Evolutionary conservation across 1,140 invertebrate species (phyloP), one percentile per base, ranked within the genome.

Genomic region (Brachionus rotundiformis): DNA sequence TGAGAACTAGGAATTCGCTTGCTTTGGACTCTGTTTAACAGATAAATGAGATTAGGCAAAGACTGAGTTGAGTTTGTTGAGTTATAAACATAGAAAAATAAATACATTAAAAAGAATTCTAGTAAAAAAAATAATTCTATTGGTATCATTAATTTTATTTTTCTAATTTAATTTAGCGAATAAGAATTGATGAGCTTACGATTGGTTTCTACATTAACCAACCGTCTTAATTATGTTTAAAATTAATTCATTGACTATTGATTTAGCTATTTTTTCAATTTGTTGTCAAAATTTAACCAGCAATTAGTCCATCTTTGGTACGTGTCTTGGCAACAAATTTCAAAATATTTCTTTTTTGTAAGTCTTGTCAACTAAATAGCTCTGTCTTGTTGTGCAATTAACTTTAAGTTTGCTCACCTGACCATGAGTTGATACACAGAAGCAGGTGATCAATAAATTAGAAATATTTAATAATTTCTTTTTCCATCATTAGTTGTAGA

Each of bases 401-500:
- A 49, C n/a, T n/a, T n/a, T 19, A 49, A 54, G 47, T 54, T 54
- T 54, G 23, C 23, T 54, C 47, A 54, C 47, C 47, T 54, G 47
- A 54, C 47, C 23, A 19, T n/a, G 2, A 63, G 13, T 63, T 63
- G 25, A 63, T 13, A 31, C 7, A 63, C 25, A 29, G 6, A 63
- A 63, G 61, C 63, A 68, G 63, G 16, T 68, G 63, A 68, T 39
- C 27, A 31, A 31, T 29, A 31, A 63, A 8, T 29, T 29, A 63
- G 23, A 33, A 63, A 63, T 8, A 54, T 5, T 49, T 49, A 25
- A 13, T 63, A 27, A 13, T 27, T 63, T 11, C 29, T 63, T 27
- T 27, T 63, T 33, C 61, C 13, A 63, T 27, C 29, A 68, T 23
- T 6, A n/a, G n/a, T 54, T 16, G 33, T 63, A 63, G 59, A 29